Conservation (phyloP, 2,888 invertebrate genomes). For the Monochamus alternatus region DNA sequence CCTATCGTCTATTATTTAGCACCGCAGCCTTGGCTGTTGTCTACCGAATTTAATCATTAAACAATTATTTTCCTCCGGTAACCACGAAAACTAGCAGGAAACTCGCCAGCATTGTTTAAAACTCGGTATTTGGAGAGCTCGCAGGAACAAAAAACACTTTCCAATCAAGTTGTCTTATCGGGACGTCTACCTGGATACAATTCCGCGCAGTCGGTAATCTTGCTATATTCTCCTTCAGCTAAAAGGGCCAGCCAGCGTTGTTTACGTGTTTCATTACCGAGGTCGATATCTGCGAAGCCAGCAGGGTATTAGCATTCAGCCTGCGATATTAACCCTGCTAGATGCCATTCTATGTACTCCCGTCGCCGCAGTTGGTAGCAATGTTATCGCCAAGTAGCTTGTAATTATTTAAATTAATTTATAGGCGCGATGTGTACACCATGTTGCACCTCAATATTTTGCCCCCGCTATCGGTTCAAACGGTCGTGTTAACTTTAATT, state of each 20-base stretch:
- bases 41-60: background rate
- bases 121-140: background rate
- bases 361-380: constrained; percentile 41
- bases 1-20: too few species aligned
- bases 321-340: constrained; percentile 50
- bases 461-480: constrained; percentile 15
- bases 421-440: constrained; percentile 44
- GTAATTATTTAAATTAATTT: constrained; percentile 58
- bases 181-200: constrained; percentile 29
- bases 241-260: constrained; percentile 52
- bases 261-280: constrained; percentile 54
- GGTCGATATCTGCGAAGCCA: constrained; percentile 55
- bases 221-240: constrained; percentile 49
- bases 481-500: background rate
- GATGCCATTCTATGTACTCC: constrained; percentile 38
- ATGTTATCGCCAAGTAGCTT: constrained; percentile 53
- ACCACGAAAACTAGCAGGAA: background rate
- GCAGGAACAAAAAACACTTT: constrained; percentile 28
- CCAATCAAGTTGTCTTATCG: constrained; percentile 28
- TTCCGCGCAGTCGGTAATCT: constrained; percentile 45
- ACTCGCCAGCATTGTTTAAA: background rate
- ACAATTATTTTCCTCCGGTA: background rate
- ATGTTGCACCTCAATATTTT: constrained; percentile 26
- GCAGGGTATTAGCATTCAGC: constrained; percentile 54
- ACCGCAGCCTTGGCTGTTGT: background rate